Evolutionary conservation across 1,140 invertebrate genomes (phyloP).

Genomic region (Centruroides sculpturatus): DNA sequence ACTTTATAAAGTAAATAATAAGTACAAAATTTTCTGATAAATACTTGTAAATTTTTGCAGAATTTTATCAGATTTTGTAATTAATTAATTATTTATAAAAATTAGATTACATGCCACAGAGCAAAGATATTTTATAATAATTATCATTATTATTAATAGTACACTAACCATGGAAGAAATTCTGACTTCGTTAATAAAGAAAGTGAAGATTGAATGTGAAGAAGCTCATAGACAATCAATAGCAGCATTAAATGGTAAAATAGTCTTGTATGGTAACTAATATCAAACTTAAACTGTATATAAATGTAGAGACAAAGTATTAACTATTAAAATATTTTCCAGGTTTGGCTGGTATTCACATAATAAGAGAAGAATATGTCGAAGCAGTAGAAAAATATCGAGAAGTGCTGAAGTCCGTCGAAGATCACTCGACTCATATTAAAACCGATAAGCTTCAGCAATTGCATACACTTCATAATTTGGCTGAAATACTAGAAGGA

Average conservation of each 20-base stretch:
- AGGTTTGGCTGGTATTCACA: conserved; percentile 43
- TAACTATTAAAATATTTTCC: conserved; percentile 7
- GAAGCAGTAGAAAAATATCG: conserved; percentile 46
- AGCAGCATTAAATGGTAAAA: conserved; percentile 43
- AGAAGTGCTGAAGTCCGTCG: conserved; percentile 38
- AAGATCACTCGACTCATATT: conserved; percentile 37
- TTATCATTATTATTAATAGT: background rate
- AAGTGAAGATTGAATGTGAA: conserved; percentile 46
- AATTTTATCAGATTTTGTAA: too few species aligned
- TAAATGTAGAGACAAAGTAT: too few species aligned
- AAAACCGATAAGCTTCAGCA: conserved; percentile 43
- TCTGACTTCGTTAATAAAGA: conserved; percentile 45
- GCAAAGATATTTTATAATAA: too few species aligned
- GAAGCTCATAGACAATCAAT: conserved; percentile 46
- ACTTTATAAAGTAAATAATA: too few species aligned
- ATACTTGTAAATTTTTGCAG: too few species aligned
- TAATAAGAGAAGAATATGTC: conserved; percentile 38
- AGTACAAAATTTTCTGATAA: too few species aligned
- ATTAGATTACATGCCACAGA: too few species aligned
- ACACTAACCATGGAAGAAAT: conserved; percentile 53
- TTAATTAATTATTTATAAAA: too few species aligned
- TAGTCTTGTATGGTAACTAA: background rate
- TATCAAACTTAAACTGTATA: background rate
- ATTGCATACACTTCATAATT: conserved; percentile 53
- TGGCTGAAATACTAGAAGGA: conserved; percentile 31